phyloP scores from a whole-genome alignment of 1,140 invertebrate genomes.

The Melipona quadrifasciata region DNA sequence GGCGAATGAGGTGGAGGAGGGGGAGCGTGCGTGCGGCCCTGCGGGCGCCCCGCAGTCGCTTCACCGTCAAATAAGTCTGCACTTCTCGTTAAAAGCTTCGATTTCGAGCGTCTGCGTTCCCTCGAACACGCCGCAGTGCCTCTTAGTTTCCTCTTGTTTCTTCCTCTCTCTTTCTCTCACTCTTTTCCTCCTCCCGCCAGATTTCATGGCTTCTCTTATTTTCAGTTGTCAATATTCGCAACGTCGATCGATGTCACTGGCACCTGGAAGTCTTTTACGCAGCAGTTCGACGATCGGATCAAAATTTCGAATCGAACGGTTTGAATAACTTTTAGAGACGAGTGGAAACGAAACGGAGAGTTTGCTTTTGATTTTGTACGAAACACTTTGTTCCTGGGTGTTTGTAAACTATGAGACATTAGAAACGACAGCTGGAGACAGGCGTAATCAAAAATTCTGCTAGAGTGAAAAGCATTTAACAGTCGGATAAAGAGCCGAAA shows the following conservation, averaged over 20 bases:
- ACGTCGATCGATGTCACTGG: not conserved
- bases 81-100: constrained; percentile 51
- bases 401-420: not conserved
- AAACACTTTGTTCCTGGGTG: not conserved
- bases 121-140: not conserved
- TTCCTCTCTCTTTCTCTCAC: too few species aligned
- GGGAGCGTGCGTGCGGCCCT: constrained; percentile 65
- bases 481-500: not conserved
- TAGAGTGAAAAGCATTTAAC: not conserved
- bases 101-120: constrained; percentile 8
- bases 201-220: constrained; percentile 6
- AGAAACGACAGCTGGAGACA: not conserved
- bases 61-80: constrained; percentile 69
- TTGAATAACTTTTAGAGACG: not conserved
- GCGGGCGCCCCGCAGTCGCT: constrained; percentile 58
- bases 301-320: not conserved
- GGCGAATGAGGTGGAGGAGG: constrained; percentile 13
- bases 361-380: not conserved
- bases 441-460: not conserved
- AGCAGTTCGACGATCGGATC: not conserved
- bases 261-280: too few species aligned
- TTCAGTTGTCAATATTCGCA: constrained; percentile 6
- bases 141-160: not conserved
- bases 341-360: not conserved
- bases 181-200: too few species aligned